Evolutionary conservation across 2,888 invertebrate genomes (phyloP), one percentile per base, ranked within the genome.

Genomic region (Idaea biselata): DNA sequence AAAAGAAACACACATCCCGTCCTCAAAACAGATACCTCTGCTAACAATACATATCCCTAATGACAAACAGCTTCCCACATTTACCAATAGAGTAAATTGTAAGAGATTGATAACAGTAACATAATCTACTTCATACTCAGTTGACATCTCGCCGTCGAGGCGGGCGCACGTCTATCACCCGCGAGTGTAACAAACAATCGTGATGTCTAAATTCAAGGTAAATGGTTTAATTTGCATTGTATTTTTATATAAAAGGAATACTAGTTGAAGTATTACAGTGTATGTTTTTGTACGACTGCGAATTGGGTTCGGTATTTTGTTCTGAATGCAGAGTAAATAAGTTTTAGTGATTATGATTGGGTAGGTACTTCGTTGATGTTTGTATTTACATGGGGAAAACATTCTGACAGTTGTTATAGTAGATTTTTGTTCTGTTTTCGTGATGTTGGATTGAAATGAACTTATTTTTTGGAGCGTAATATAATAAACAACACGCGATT

Each of bases 141-240:
- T 56, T 18, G 18, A 18, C 18, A 18, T 17, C 18, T 18, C 14
- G 56, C 18, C 18, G 11, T 18, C 18, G 56, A 14, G 18, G 17
- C 17, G 56, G 5, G 18, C 16, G 56, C 18, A 18, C 56, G 56
- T 18, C 8, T 18, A 18, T 17, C 11, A 17, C 16, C 16, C 55
- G 55, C 55, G 55, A 56, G 56, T 56, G 56, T 56, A 17, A 16
- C 17, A 17, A 7, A 18, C 2, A 18, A 56, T 17, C 44, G 62
- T 64, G 61, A 72, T 72, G 72, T 72, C 72, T 61, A 72, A 66
- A 67, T 67, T 68, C 64, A 72, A 72, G 72, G 72, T 71, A 65
- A 53, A 58, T 62, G 31, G 53, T 53, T 31, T 16, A 25, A 61
- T 31, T 59, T 18, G 17, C 54, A 59, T 59, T 59, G 58, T 11